These are phyloP conservation scores for Lamellibrachia columna DNA, from an alignment of 2,888 invertebrate genomes.

Conservation along the genomic window DNA sequence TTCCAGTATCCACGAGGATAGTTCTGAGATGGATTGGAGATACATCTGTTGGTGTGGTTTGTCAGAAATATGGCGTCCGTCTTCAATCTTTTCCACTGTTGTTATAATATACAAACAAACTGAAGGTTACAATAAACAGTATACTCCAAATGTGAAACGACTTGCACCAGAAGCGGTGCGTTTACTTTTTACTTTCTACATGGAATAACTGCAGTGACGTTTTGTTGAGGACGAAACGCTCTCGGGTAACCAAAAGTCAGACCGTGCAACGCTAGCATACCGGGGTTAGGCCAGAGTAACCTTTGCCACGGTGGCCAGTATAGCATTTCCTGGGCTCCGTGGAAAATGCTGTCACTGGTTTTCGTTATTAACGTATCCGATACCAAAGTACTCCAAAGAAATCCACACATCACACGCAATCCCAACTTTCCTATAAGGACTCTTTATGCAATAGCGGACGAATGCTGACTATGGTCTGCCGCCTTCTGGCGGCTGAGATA, in stretches of 20 bases:
- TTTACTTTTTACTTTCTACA: neutral
- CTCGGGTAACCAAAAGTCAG: too few relatives aligned
- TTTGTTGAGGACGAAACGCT: too few relatives aligned
- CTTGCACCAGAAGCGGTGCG: neutral
- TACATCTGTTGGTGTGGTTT: neutral
- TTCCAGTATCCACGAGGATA: neutral
- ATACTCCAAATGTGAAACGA: neutral
- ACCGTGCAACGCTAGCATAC: too few relatives aligned
- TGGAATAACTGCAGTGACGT: too few relatives aligned
- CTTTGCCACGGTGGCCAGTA: too few relatives aligned
- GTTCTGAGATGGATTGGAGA: neutral
- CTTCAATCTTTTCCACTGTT: neutral
- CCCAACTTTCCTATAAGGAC: too few relatives aligned
- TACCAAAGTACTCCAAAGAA: too few relatives aligned
- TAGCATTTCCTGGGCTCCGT: too few relatives aligned
- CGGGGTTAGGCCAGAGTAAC: too few relatives aligned
- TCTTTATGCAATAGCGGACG: neutral
- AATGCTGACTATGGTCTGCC: neutral
- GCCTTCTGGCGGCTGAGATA: neutral
- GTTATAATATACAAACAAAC: neutral
- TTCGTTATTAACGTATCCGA: too few relatives aligned
- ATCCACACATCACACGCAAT: too few relatives aligned
- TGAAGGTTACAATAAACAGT: neutral
- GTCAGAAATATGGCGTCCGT: neutral
- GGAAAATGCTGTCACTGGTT: too few relatives aligned